These are phyloP conservation scores for Ascidia mentula DNA, from an alignment of 23 tunicate species.

Conservation along the genomic window DNA sequence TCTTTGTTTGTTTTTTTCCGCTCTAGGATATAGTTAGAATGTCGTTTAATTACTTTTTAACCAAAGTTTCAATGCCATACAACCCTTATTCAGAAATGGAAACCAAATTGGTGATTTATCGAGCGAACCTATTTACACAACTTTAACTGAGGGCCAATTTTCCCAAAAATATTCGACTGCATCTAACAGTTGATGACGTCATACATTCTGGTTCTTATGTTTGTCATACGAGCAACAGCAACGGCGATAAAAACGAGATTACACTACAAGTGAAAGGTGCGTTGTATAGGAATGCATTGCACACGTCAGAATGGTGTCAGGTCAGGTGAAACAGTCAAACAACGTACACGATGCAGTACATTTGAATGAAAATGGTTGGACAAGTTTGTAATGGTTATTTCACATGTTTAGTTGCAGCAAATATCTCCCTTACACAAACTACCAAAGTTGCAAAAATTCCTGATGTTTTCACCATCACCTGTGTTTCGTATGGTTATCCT, in stretches of 20 bases:
- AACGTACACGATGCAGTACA: no score
- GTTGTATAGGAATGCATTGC: neutral
- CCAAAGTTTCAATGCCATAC: no score
- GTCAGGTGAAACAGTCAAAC: no score
- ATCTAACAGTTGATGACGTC: neutral
- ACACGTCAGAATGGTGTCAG: no score
- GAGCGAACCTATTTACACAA: neutral
- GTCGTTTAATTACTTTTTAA: neutral
- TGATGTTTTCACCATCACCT: neutral
- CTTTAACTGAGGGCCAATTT: neutral
- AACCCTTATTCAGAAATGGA: neutral
- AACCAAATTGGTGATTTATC: neutral
- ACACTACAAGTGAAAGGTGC: neutral
- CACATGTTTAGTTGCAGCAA: neutral
- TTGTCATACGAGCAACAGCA: neutral
- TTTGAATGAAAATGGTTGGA: neutral
- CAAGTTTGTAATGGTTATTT: neutral
- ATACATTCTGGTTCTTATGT: neutral
- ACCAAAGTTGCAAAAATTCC: neutral
- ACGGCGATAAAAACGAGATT: neutral
- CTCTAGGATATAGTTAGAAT: neutral
- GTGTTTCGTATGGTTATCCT: neutral
- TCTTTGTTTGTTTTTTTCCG: no score
- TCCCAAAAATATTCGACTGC: neutral
- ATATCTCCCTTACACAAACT: neutral